Percentiles rank a stretch among this genome's conserved stretches.
Evolutionary conservation across 2,888 invertebrate species (phyloP).

Genomic region (Esperia sulphurella): DNA sequence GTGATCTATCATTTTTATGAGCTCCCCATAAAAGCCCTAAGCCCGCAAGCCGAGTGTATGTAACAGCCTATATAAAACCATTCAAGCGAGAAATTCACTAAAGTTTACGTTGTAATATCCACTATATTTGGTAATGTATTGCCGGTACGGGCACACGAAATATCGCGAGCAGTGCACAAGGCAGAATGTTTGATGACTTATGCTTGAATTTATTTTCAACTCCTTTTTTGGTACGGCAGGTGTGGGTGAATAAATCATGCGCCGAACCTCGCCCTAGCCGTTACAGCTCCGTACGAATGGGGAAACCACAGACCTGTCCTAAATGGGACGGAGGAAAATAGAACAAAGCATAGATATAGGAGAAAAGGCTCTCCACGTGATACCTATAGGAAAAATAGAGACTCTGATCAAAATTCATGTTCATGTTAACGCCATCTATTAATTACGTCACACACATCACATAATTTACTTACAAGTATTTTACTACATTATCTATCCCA

Average conservation of each 20-base stretch:
- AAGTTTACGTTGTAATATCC: constrained; percentile 49
- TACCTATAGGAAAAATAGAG: no score
- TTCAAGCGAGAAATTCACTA: constrained; percentile 59
- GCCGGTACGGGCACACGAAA: constrained; percentile 14
- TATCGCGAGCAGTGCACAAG: constrained; percentile 11
- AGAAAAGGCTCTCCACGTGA: no score
- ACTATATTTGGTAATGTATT: constrained; percentile 42
- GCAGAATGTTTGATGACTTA: constrained; percentile 12
- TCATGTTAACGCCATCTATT: no score
- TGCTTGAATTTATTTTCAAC: constrained; percentile 12
- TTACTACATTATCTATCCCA: no score
- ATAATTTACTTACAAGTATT: no score
- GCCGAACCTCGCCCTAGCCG: constrained; percentile 4
- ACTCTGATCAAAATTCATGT: no score
- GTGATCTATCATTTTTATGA: constrained; percentile 75
- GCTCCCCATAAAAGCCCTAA: constrained; percentile 62
- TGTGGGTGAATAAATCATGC: constrained; percentile 13
- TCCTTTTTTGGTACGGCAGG: constrained; percentile 10
- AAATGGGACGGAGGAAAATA: no score
- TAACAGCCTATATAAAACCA: constrained; percentile 70
- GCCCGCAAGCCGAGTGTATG: constrained; percentile 68
- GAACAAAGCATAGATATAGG: no score
- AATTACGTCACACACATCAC: no score
- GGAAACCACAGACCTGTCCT: neutral
- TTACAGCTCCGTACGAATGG: neutral